Percentiles rank a stretch among this genome's conserved stretches.
Evolutionary conservation across 2,888 invertebrate species (phyloP).

Genomic region (Cheilosia vernalis): DNA sequence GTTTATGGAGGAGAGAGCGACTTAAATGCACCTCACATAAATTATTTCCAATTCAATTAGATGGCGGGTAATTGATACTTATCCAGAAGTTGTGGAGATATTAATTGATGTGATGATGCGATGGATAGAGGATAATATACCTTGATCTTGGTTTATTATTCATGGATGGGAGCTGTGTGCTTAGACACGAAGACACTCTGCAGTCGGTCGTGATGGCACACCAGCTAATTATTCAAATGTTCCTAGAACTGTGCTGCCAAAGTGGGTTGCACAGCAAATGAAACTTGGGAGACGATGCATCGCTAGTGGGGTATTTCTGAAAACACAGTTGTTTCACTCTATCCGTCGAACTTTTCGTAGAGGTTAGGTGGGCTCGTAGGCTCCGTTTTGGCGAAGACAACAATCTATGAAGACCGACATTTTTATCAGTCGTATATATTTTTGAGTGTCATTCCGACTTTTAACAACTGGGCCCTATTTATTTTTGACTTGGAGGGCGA

Average conservation of each 20-base stretch:
- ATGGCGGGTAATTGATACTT: constrained; percentile 45
- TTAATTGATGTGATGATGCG: constrained; percentile 43
- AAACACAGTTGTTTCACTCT: no score
- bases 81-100: constrained; percentile 39
- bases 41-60: constrained; percentile 60
- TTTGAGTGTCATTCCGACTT: no score
- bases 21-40: constrained; percentile 36
- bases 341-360: no score
- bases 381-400: no score
- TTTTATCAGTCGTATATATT: no score
- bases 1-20: constrained; percentile 40
- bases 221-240: not conserved
- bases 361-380: no score
- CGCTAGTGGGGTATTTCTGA: no score
- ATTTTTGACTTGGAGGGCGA: no score
- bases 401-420: no score
- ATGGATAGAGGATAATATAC: constrained; percentile 30
- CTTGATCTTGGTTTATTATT: constrained; percentile 33
- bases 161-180: not conserved
- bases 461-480: no score
- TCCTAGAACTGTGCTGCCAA: not conserved
- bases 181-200: not conserved
- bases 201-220: not conserved
- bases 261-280: not conserved
- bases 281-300: no score